Evolutionary conservation across 2,888 invertebrate genomes (phyloP).

Genomic region (Cantharis rufa): DNA sequence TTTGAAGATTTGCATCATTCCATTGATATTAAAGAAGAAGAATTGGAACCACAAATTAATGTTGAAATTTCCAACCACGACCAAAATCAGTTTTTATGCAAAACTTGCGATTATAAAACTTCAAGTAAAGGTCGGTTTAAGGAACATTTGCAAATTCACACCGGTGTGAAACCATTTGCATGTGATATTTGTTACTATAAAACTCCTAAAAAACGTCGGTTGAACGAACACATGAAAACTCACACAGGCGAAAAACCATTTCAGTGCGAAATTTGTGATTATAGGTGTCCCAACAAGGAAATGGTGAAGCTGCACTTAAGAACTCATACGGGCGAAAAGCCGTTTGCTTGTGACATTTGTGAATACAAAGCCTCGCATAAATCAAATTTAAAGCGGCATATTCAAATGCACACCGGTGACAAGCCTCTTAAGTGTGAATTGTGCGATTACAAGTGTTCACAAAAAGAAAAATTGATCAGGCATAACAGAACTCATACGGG

Average conservation of each 20-base stretch:
- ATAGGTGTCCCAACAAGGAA: not conserved
- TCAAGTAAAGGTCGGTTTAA: too few species aligned
- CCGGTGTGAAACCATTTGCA: not conserved
- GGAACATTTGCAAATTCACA: too few species aligned
- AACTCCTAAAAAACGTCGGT: not conserved
- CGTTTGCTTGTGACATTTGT: not conserved
- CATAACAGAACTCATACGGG: not conserved
- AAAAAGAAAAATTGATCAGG: not conserved
- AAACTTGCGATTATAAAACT: too few species aligned
- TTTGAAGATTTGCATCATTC: not conserved
- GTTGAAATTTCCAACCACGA: not conserved
- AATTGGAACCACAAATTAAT: not conserved
- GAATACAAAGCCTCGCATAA: not conserved
- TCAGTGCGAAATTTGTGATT: not conserved
- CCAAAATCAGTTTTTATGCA: not conserved
- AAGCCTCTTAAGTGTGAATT: not conserved
- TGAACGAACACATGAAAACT: not conserved
- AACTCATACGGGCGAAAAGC: not conserved
- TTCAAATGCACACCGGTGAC: not conserved
- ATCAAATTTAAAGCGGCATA: not conserved
- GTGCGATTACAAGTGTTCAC: not conserved
- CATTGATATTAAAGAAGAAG: not conserved
- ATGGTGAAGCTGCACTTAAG: not conserved
- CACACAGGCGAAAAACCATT: not conserved
- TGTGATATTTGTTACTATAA: not conserved